phyloP scores from a whole-genome alignment of 2,797 vertebrate species.

The Lindbergichthys nudifrons region DNA sequence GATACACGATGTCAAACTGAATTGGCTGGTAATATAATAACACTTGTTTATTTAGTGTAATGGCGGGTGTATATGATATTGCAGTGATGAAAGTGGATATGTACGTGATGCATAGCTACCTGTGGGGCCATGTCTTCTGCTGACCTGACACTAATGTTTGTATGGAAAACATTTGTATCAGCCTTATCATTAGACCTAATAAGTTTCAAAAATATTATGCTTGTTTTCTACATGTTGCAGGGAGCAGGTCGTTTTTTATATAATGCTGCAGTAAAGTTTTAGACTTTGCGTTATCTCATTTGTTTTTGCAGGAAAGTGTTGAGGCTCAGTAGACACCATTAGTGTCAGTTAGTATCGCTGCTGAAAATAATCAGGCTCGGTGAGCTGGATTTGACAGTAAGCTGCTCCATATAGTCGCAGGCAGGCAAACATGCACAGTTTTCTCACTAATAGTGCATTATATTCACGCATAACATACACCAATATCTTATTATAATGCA shows the following conservation, averaged over 20 bases:
- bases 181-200: neutral
- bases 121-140: neutral
- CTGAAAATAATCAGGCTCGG: slow-evolving; percentile 44
- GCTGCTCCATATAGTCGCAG: slow-evolving; percentile 27
- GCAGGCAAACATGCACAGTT: slow-evolving; percentile 19
- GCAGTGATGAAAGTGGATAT: neutral
- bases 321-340: slow-evolving; percentile 28
- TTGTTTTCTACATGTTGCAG: slow-evolving; percentile 15
- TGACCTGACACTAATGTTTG: neutral
- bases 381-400: slow-evolving; percentile 40
- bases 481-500: neutral
- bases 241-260: neutral
- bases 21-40: slow-evolving; percentile 5
- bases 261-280: slow-evolving; percentile 6
- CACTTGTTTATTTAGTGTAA: neutral
- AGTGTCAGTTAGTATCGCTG: slow-evolving; percentile 27
- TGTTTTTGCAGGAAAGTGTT: slow-evolving; percentile 18
- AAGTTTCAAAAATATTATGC: neutral
- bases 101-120: neutral
- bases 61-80: neutral
- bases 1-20: neutral
- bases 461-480: neutral
- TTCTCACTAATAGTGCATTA: slow-evolving; percentile 1
- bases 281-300: slow-evolving; percentile 11
- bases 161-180: neutral